Conservation (phyloP, 1,140 invertebrate genomes). For the Thaumatotibia leucotreta region DNA sequence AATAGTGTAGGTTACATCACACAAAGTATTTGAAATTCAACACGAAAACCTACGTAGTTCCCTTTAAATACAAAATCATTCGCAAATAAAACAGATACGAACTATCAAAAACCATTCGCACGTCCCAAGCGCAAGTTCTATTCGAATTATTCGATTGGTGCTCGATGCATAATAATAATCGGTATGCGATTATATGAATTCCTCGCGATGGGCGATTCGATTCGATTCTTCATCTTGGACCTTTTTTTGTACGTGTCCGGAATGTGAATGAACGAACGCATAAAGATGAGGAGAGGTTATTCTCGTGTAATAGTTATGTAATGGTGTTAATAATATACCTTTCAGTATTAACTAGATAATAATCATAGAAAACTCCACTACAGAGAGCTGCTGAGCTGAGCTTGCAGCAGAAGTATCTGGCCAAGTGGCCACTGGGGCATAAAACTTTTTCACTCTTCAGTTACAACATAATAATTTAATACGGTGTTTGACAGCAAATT, state of each 20-base stretch:
- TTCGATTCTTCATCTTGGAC: constrained; percentile 33
- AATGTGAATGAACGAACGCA: constrained; percentile 27
- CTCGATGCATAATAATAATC: constrained; percentile 59
- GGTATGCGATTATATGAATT: constrained; percentile 60
- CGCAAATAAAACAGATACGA: not conserved
- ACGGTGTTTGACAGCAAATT: too few relatives aligned
- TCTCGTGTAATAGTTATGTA: not conserved
- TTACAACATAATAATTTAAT: too few relatives aligned
- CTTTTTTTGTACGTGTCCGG: constrained; percentile 45
- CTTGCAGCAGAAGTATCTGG: too few relatives aligned
- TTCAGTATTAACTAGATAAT: too few relatives aligned
- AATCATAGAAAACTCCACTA: too few relatives aligned
- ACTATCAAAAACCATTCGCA: constrained; percentile 20
- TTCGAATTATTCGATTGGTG: constrained; percentile 37
- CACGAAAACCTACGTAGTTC: not conserved
- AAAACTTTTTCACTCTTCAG: too few relatives aligned
- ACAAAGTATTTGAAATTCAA: not conserved
- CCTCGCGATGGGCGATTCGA: constrained; percentile 32
- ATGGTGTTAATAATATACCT: not conserved
- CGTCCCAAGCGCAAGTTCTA: constrained; percentile 30
- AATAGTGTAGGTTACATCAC: too few relatives aligned
- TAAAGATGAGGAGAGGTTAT: not conserved
- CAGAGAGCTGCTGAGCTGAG: too few relatives aligned
- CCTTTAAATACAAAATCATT: not conserved
- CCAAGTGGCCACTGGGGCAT: too few relatives aligned